phyloP scores from a whole-genome alignment of 1,140 invertebrate species.

The Drosophila watanabei region DNA sequence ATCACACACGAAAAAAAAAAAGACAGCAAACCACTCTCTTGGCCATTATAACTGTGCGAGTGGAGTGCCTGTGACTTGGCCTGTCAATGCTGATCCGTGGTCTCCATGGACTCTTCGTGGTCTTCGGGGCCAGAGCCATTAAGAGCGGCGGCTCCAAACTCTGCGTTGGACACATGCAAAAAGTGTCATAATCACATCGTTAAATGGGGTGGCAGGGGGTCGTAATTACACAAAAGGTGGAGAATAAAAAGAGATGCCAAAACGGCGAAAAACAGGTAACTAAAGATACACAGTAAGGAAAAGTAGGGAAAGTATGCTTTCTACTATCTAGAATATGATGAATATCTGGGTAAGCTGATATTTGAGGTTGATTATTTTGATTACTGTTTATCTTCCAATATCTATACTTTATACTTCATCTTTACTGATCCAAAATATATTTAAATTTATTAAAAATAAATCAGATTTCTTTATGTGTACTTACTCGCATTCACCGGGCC shows the following conservation, averaged over 20 bases:
- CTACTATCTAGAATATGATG: background rate
- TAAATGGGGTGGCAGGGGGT: constrained; percentile 36
- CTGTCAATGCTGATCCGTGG: constrained; percentile 21
- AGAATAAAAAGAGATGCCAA: background rate
- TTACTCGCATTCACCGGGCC: constrained; percentile 95
- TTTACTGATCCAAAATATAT: background rate
- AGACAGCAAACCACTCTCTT: constrained; percentile 32
- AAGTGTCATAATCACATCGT: constrained; percentile 83
- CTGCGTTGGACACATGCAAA: constrained; percentile 54
- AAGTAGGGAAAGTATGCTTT: background rate
- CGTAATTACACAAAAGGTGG: constrained; percentile 52
- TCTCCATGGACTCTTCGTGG: constrained; percentile 1
- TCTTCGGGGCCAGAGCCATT: constrained; percentile 54
- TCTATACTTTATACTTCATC: no score
- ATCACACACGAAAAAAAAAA: constrained; percentile 42
- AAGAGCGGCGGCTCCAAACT: constrained; percentile 66
- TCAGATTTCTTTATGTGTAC: constrained; percentile 79
- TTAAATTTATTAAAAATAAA: no score
- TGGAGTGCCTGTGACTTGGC: constrained; percentile 10
- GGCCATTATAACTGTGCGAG: constrained; percentile 75
- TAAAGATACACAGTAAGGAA: background rate
- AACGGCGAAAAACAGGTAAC: constrained; percentile 13
- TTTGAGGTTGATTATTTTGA: no score
- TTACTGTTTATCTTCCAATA: no score
- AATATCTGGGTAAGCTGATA: no score